These are phyloP conservation scores for Orthonychiurus folsomi DNA, from an alignment of 2,888 invertebrate species.

Conservation along the genomic window DNA sequence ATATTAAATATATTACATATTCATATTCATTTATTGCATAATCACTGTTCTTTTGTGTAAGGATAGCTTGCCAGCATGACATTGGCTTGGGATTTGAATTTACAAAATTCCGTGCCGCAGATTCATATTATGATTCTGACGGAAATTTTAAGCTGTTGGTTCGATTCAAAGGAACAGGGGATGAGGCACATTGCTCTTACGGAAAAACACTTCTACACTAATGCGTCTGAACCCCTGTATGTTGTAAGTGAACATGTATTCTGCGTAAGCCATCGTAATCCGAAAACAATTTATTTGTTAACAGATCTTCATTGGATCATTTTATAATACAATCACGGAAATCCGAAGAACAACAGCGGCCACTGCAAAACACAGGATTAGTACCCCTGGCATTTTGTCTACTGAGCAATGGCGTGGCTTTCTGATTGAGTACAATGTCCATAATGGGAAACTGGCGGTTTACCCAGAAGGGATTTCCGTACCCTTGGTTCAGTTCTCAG, in stretches of 20 bases:
- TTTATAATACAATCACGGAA: constrained; percentile 33
- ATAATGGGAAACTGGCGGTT: constrained; percentile 21
- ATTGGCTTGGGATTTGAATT: constrained; percentile 19
- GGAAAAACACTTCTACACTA: constrained; percentile 19
- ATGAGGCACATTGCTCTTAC: constrained; percentile 28
- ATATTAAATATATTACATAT: background rate
- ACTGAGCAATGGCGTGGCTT: constrained; percentile 32
- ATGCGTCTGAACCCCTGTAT: constrained; percentile 22
- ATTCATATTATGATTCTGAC: constrained; percentile 16
- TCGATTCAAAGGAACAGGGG: constrained; percentile 29
- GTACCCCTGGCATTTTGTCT: constrained; percentile 31
- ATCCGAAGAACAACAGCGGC: constrained; percentile 22
- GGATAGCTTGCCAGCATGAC: constrained; percentile 25
- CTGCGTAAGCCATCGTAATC: too few relatives aligned
- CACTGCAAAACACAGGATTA: constrained; percentile 20
- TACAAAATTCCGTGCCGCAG: constrained; percentile 19
- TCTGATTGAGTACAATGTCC: constrained; percentile 25
- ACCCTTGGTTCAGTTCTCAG: constrained; percentile 24
- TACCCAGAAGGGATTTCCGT: constrained; percentile 29
- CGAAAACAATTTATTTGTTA: background rate
- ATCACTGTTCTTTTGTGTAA: background rate
- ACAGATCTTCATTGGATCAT: constrained; percentile 31
- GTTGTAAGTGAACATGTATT: too few relatives aligned
- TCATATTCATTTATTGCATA: background rate
- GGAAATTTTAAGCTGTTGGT: constrained; percentile 25